Evolutionary conservation across 2,113 vertebrate genomes (phyloP), one percentile per base, ranked within the genome.

Genomic region (Alosa alosa): DNA sequence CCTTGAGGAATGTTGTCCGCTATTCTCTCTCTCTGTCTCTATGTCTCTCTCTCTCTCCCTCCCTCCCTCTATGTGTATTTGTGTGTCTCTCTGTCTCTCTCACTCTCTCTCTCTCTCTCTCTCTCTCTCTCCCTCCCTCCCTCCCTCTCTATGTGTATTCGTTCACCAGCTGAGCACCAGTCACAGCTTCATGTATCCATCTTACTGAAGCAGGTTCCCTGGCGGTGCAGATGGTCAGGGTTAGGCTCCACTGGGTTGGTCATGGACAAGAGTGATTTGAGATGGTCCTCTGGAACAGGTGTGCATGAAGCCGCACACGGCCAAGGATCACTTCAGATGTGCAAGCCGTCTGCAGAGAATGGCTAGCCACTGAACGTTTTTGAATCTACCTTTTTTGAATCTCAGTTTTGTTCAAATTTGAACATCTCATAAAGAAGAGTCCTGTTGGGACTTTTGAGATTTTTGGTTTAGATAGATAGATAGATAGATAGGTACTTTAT

Each of bases 1-100:
- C 94, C 93, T 95, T 95, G 93, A 94, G 94, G 93, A 93, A 93
- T 89, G 82, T 36, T 83, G 87, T 88, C 81, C 83, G 81, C 85
- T 83, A 86, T 87, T 82, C 36, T 84, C 72, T 86, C n/a, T 78
- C 18, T 52, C 60, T 64, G 36, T 81, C 47, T 81, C 0, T 31
- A 0, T 31, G n/a, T n/a, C n/a, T n/a, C 31, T 31, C 31, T 31
- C 31, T 31, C 31, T 31, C 64, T 9, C 64, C 10, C 72, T 39
- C 72, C 36, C 31, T 31, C 72, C 13, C 72, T 39, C 72, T 78
- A 11, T 78, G 72, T 78, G 72, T 78, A 78, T 78, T 78, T 31
- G 13, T 39, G 31, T 31, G 31, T 84, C 72, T 86, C n/a, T 78
- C 18, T 52, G 46, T 64, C 31, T 81, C 75, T 31, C 31, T 17